phyloP scores from a whole-genome alignment of 2,113 vertebrate species.

The Psittacus erithacus region DNA sequence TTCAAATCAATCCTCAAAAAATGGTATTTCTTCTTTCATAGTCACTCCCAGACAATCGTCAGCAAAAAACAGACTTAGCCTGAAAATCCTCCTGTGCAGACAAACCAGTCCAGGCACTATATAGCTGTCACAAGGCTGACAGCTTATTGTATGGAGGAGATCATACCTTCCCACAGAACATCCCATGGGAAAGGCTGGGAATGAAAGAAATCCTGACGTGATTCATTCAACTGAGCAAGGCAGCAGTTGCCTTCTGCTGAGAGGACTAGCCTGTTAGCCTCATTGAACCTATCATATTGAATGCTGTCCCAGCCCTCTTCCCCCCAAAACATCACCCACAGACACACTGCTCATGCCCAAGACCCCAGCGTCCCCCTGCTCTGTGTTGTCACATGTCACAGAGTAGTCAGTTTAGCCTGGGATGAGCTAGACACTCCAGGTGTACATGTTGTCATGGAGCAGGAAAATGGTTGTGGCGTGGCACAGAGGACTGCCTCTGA shows the following conservation, averaged over 20 bases:
- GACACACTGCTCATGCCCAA: not conserved
- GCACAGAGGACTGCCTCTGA: not conserved
- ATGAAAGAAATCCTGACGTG: not conserved
- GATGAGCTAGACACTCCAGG: not conserved
- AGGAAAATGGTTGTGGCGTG: fast-evolving
- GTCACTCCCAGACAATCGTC: not conserved
- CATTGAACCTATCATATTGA: not conserved
- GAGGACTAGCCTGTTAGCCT: not conserved
- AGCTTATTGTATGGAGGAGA: not conserved
- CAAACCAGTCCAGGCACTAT: not conserved
- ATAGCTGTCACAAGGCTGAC: slow-evolving; percentile 50
- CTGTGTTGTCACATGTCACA: not conserved
- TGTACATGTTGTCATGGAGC: fast-evolving
- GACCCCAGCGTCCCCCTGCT: fast-evolving
- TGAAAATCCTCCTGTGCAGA: not conserved
- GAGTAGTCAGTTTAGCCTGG: not conserved
- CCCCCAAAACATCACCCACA: fast-evolving
- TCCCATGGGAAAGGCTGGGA: slow-evolving; percentile 5
- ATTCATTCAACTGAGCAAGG: not conserved
- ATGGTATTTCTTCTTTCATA: not conserved
- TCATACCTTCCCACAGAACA: slow-evolving; percentile 1
- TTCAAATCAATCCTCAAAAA: not conserved
- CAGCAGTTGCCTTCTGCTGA: not conserved
- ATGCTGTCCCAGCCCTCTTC: not conserved
- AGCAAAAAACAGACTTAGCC: not conserved